phyloP scores from a whole-genome alignment of 2,797 vertebrate genomes.

The Brachyrhaphis roseni region DNA sequence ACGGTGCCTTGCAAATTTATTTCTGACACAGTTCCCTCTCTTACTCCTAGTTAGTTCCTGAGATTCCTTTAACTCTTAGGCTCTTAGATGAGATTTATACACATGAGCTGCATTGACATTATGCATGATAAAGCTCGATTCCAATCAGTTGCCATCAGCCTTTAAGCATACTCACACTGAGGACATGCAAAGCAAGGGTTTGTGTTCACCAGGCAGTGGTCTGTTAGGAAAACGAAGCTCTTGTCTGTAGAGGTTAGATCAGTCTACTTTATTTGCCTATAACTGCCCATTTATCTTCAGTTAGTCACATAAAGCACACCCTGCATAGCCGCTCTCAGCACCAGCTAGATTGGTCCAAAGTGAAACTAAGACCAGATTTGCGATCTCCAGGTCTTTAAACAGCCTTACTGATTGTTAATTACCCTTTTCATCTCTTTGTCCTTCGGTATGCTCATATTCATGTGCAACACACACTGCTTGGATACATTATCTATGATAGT shows the following conservation, averaged over 20 bases:
- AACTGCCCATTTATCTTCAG: conserved; percentile 64
- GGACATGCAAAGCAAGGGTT: conserved; percentile 47
- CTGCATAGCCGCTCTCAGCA: conserved; percentile 20
- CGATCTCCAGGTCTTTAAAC: conserved; percentile 1
- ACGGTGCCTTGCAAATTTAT: conserved; percentile 32
- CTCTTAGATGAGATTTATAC: conserved; percentile 2
- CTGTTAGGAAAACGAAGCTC: conserved; percentile 69
- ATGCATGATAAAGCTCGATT: conserved; percentile 10
- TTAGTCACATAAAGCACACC: conserved; percentile 42
- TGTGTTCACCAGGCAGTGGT: conserved; percentile 45
- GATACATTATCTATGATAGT: not conserved
- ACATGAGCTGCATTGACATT: not conserved
- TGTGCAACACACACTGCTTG: not conserved
- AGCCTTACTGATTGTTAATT: conserved; percentile 8
- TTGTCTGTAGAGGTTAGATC: conserved; percentile 42
- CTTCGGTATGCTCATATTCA: not conserved
- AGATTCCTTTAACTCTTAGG: not conserved
- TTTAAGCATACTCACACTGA: not conserved
- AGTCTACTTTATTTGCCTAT: conserved; percentile 74
- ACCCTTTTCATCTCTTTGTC: not conserved
- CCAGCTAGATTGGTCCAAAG: conserved; percentile 18
- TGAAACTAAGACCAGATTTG: conserved; percentile 31
- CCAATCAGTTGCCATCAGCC: conserved; percentile 28
- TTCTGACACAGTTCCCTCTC: not conserved
- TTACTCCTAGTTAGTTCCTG: not conserved